Evolutionary conservation across 1,140 invertebrate species (phyloP), one percentile per base, ranked within the genome.

Genomic region (Neuroterus valhalla): DNA sequence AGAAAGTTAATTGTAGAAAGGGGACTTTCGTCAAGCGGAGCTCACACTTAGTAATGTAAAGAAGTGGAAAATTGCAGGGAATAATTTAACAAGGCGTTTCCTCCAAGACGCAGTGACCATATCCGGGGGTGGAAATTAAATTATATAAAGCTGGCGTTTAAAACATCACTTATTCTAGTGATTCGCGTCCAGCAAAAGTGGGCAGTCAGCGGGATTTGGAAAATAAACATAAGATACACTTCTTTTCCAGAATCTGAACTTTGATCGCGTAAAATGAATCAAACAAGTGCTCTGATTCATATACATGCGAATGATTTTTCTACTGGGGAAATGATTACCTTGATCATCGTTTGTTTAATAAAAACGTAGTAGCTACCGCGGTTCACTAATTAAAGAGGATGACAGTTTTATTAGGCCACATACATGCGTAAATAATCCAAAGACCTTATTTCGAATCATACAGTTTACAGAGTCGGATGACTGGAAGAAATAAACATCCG

Each of bases 31-130:
- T 38, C 31, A 5, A 48, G 17, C 8, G 8, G 17, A 48, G 2
- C 10, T 19, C 0, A 19, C 3, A 48, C 4, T 17, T 19, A 48
- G 17, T 48, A 48, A n/a, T 48, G 12, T 48, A n/a, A 48, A 48
- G 46, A 48, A 48, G 46, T 48, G 17, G 52, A 62, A 62, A 62
- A 62, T 62, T 62, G 23, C 50, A 15, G 52, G 15, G 52, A 3
- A 31, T 31, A 62, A 62, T 62, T 62, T 62, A 26, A 62, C 21
- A 15, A 62, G 52, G 6, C 21, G 21, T 26, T 62, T 62, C 52
- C 52, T 62, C 21, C 31, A 21, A 62, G 12, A 12, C 23, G 23
- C 10, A 26, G 0, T 62, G 3, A n/a, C 23, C 12, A 62, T 19
- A 48, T 48, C 46, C 46, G 17, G 2, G 46, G 2, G 52, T 15